Conservation (phyloP, 2,113 vertebrate genomes). For the Strix uralensis region DNA sequence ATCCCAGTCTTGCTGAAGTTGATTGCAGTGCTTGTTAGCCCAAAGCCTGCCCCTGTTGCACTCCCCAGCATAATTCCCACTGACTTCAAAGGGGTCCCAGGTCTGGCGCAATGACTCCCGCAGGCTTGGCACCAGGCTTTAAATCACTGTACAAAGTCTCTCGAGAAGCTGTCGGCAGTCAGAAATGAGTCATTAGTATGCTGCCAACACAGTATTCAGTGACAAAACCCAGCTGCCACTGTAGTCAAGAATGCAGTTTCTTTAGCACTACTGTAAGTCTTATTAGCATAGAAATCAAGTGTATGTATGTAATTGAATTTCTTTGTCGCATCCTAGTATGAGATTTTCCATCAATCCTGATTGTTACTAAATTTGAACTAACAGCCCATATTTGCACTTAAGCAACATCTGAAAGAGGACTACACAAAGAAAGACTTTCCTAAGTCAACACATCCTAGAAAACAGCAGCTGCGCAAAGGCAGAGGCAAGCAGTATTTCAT, state of each 20-base stretch:
- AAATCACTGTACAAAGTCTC: conserved; percentile 32
- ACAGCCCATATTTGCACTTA: conserved; percentile 61
- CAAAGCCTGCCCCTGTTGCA: not conserved
- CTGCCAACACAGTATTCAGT: conserved; percentile 65
- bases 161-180: conserved; percentile 58
- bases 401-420: conserved; percentile 59
- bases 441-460: conserved; percentile 58
- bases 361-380: conserved; percentile 67
- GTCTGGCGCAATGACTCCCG: not conserved
- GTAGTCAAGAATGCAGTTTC: conserved; percentile 59
- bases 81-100: not conserved
- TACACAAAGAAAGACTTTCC: conserved; percentile 61
- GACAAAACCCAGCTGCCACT: conserved; percentile 67
- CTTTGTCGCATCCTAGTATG: conserved; percentile 59
- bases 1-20: not conserved
- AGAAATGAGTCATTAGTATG: conserved; percentile 68
- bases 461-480: conserved; percentile 55
- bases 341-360: conserved; percentile 66
- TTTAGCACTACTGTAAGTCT: conserved; percentile 59
- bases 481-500: conserved; percentile 50
- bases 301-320: conserved; percentile 68
- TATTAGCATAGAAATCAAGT: conserved; percentile 66
- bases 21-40: not conserved
- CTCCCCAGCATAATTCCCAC: not conserved
- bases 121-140: not conserved